Evolutionary conservation across 2,888 invertebrate species (phyloP).

Genomic region (Pegoplata infirma): DNA sequence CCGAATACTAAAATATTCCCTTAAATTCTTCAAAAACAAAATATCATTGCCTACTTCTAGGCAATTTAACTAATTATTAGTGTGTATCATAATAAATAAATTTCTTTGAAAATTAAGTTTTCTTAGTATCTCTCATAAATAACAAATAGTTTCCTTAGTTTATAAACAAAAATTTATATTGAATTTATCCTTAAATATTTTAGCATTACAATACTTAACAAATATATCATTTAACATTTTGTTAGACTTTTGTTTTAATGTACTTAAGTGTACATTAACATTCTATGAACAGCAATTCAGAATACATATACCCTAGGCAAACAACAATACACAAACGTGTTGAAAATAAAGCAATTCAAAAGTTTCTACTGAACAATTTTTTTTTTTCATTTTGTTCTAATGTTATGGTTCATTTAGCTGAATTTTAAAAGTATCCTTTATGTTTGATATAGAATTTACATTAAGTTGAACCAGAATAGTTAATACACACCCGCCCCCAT

Average conservation of each 20-base stretch:
- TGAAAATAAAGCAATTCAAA: constrained; percentile 13
- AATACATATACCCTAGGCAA: no score
- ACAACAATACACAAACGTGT: no score
- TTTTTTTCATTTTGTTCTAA: constrained; percentile 12
- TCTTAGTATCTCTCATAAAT: no score
- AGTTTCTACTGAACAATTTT: constrained; percentile 6
- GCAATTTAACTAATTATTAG: not conserved
- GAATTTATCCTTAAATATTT: not conserved
- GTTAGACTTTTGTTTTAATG: not conserved
- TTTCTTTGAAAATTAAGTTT: not conserved
- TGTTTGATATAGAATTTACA: constrained; percentile 19
- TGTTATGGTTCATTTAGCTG: constrained; percentile 47
- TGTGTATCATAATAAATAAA: not conserved
- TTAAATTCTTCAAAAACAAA: no score
- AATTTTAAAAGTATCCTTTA: constrained; percentile 28
- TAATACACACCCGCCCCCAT: not conserved
- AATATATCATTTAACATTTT: constrained; percentile 1
- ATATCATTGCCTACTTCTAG: not conserved
- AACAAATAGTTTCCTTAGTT: not conserved
- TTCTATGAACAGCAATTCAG: no score
- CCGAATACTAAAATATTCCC: no score
- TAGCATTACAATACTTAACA: not conserved
- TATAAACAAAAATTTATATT: not conserved
- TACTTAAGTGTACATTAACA: constrained; percentile 18
- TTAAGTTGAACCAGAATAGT: not conserved